Conservation (phyloP, 2,113 vertebrate genomes). For the Copsychus sechellarum region DNA sequence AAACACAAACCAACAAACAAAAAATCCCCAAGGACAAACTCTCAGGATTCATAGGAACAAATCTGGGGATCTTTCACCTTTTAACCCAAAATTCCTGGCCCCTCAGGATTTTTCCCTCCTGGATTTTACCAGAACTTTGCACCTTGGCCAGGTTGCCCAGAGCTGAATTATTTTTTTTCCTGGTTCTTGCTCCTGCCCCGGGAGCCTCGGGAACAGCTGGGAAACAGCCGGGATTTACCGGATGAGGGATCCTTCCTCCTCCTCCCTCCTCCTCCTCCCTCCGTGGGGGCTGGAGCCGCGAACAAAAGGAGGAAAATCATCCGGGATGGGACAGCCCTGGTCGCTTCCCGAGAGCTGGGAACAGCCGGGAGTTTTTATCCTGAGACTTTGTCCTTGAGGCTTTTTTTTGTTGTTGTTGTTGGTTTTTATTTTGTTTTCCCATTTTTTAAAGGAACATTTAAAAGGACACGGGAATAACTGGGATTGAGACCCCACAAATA, state of each 20-base stretch:
- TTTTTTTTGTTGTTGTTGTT: too few species aligned
- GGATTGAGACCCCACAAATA: background rate
- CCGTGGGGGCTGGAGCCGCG: background rate
- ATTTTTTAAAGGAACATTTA: background rate
- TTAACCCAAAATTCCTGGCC: background rate
- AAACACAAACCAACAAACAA: too few species aligned
- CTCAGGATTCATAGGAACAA: too few species aligned
- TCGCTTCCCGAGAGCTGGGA: background rate
- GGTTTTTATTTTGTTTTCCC: background rate
- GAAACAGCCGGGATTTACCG: background rate
- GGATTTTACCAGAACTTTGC: background rate
- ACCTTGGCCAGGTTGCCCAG: background rate
- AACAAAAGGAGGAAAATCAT: constrained; percentile 22
- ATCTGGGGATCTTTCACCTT: background rate
- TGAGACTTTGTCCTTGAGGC: background rate
- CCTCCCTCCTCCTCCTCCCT: background rate
- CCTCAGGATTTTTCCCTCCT: background rate
- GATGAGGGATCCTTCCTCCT: background rate
- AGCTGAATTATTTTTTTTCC: background rate
- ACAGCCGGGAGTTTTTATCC: background rate
- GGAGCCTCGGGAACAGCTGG: background rate
- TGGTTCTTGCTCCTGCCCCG: background rate
- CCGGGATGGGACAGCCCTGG: background rate
- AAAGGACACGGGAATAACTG: background rate
- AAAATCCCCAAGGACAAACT: too few species aligned